Evolutionary conservation across 1,140 invertebrate genomes (phyloP).

Genomic region (Cyclina sinensis): DNA sequence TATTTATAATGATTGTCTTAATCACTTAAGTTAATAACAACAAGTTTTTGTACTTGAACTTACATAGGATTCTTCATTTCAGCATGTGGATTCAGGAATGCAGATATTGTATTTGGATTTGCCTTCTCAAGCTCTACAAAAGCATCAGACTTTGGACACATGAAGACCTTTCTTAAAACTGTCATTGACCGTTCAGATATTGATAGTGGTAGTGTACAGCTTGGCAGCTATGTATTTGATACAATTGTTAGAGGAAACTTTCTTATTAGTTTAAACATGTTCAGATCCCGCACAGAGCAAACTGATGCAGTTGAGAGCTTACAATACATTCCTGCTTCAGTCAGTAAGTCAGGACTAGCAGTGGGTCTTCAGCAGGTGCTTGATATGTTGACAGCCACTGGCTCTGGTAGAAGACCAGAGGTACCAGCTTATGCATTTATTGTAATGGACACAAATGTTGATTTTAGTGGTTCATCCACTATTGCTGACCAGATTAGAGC

Average conservation of each 20-base stretch:
- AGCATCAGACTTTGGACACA: background rate
- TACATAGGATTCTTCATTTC: background rate
- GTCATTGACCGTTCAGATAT: background rate
- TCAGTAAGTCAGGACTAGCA: background rate
- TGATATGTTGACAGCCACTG: background rate
- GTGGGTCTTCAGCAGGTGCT: background rate
- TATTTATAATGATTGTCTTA: too few species aligned
- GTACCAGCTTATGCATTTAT: background rate
- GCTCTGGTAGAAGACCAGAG: background rate
- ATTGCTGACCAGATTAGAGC: background rate
- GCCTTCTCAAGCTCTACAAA: background rate
- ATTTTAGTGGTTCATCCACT: background rate
- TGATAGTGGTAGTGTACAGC: background rate
- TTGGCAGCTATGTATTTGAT: background rate
- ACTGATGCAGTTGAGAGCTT: background rate
- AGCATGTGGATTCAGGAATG: conserved; percentile 28
- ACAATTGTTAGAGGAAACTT: background rate
- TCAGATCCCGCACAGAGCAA: background rate
- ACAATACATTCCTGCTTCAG: background rate
- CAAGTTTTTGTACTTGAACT: too few species aligned
- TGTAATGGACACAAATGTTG: background rate
- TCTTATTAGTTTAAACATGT: background rate
- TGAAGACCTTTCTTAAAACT: background rate
- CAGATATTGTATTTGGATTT: conserved; percentile 1
- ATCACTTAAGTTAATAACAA: too few species aligned